Conservation (phyloP, 2,113 vertebrate genomes). For the Lycaon pictus region DNA sequence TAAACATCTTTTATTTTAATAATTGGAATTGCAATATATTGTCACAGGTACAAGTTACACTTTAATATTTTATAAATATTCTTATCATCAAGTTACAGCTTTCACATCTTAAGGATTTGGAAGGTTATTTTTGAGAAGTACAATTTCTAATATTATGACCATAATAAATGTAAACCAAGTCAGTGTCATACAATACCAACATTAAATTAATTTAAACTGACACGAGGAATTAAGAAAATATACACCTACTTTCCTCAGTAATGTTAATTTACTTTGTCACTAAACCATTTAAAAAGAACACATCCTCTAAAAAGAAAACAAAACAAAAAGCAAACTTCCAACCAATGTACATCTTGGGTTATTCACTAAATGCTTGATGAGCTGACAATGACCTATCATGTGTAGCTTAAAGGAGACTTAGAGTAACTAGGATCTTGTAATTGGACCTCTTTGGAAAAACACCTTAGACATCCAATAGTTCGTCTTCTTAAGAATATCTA, state of each 20-base stretch:
- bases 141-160: not conserved
- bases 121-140: slow-evolving; percentile 52
- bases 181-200: not conserved
- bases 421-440: not conserved
- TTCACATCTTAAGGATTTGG: not conserved
- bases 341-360: not conserved
- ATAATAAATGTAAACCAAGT: slow-evolving; percentile 16
- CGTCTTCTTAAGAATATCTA: not conserved
- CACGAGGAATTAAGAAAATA: not conserved
- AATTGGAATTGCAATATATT: not conserved
- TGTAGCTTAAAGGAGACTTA: not conserved
- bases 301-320: not conserved
- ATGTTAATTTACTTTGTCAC: not conserved
- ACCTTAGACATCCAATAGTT: not conserved
- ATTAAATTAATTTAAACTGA: not conserved
- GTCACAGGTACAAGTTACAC: not conserved
- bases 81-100: not conserved
- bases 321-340: not conserved
- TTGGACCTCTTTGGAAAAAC: not conserved
- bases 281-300: not conserved
- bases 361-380: not conserved
- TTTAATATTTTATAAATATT: not conserved
- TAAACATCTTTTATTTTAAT: not conserved
- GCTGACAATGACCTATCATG: not conserved
- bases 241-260: not conserved